These are phyloP conservation scores for Stomorhina lunata DNA, from an alignment of 2,888 invertebrate species.

Conservation along the genomic window DNA sequence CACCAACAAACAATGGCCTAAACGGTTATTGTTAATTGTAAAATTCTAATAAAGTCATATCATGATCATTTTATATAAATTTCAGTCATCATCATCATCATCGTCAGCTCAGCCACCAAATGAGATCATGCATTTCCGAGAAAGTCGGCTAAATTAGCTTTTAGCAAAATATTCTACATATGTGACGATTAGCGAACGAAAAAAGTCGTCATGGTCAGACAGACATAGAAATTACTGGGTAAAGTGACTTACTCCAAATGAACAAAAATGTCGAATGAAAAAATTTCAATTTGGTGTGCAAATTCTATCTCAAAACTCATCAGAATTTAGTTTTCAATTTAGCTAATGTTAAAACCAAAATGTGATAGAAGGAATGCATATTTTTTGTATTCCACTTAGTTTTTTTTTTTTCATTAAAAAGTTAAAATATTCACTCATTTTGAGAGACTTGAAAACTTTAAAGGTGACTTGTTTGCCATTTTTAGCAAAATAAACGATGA, in stretches of 20 bases:
- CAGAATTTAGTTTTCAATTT: constrained; percentile 5
- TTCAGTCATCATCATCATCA: constrained; percentile 27
- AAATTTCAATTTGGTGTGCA: constrained; percentile 3
- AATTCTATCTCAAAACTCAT: constrained; percentile 10
- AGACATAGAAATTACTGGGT: not conserved
- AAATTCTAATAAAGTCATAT: constrained; percentile 36
- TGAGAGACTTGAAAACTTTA: not conserved
- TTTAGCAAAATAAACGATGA: constrained; percentile 11
- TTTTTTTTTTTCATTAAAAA: no score
- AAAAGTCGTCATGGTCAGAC: constrained; percentile 11
- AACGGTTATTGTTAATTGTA: constrained; percentile 38
- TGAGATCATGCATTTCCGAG: constrained; percentile 66
- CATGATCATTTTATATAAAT: constrained; percentile 29
- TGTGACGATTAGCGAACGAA: not conserved
- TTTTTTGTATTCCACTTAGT: not conserved
- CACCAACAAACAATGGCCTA: constrained; percentile 11
- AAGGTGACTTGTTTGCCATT: constrained; percentile 3
- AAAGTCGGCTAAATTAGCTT: constrained; percentile 55
- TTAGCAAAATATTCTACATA: not conserved
- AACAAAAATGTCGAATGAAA: not conserved
- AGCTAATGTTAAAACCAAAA: not conserved
- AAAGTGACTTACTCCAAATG: constrained; percentile 24
- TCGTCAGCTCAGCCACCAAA: not conserved
- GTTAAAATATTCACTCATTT: not conserved
- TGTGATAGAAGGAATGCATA: not conserved